Evolutionary conservation across 2,888 invertebrate species (phyloP), one percentile per base, ranked within the genome.

Genomic region (Philereme vetulata): DNA sequence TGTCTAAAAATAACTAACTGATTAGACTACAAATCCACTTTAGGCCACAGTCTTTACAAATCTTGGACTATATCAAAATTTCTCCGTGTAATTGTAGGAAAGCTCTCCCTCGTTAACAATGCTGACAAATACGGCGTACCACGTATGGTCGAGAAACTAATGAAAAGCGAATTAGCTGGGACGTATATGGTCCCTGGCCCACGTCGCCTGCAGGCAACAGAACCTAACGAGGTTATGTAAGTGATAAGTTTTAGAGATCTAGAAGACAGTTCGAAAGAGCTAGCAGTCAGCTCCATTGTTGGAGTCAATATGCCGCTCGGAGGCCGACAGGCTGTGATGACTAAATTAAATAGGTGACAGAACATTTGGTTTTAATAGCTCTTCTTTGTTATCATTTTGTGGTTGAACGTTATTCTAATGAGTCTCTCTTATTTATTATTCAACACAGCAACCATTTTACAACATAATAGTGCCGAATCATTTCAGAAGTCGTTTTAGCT

Each of bases 121-220:
- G 46, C 43, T 11, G 42, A 51, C 57, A 46, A 51, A 57, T 57
- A 51, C 21, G 51, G 51, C 45, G 4, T 4, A 50, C 51, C 57
- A 57, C 57, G 51, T 51, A 51, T 32, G 42, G 50, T 9, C 47
- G 51, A 49, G 35, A 33, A 45, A 45, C 60, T 65, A 62, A 65
- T 60, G 62, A 60, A 65, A 65, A 56, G 53, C 58, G 56, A 65
- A 60, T 60, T 55, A 54, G 40, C 36, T 42, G 11, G 42, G 42
- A 48, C 64, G 10, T 62, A 62, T 65, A 65, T 57, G 65, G 65
- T 7, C 8, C 46, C 36, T 21, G 49, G 45, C 32, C 42, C 44
- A 43, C 42, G 42, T 52, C 53, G 51, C 52, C 58, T 58, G 48
- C 47, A 40, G 51, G 40, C 51, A 9, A 46, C 33, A 32, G 46